Percentiles rank a stretch among this genome's conserved stretches.
phyloP scores from a whole-genome alignment of 2,113 vertebrate genomes.

The Deroptyus accipitrinus region DNA sequence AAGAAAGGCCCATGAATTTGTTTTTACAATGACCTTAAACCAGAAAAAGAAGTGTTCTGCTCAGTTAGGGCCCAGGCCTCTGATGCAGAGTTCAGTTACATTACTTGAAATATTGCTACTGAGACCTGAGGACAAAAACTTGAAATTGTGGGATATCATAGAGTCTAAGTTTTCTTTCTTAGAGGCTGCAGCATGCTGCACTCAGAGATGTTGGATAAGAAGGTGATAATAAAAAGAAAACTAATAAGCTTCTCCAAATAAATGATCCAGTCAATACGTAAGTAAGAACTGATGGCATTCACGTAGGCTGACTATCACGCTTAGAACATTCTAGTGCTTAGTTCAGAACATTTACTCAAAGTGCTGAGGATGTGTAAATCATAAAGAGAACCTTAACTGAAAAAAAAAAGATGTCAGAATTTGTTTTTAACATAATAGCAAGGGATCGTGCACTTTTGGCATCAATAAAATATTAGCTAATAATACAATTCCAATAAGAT shows the following conservation, averaged over 20 bases:
- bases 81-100: background rate
- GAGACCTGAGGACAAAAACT: background rate
- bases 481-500: background rate
- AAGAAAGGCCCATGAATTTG: background rate
- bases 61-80: background rate
- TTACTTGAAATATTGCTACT: background rate
- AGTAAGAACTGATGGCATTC: background rate
- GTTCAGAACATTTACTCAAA: background rate
- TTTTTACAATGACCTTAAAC: background rate
- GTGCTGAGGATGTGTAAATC: background rate
- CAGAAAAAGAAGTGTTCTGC: background rate
- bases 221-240: background rate
- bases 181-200: background rate
- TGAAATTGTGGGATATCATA: background rate
- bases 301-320: background rate
- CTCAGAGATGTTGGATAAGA: background rate
- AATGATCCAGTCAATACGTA: background rate
- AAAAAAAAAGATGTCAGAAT: background rate
- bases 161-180: background rate
- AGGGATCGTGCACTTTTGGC: background rate
- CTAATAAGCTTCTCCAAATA: background rate
- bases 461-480: background rate
- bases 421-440: background rate
- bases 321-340: background rate
- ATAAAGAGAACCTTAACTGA: background rate